These are phyloP conservation scores for Fabriciana adippe DNA, from an alignment of 2,888 invertebrate genomes.

Conservation along the genomic window DNA sequence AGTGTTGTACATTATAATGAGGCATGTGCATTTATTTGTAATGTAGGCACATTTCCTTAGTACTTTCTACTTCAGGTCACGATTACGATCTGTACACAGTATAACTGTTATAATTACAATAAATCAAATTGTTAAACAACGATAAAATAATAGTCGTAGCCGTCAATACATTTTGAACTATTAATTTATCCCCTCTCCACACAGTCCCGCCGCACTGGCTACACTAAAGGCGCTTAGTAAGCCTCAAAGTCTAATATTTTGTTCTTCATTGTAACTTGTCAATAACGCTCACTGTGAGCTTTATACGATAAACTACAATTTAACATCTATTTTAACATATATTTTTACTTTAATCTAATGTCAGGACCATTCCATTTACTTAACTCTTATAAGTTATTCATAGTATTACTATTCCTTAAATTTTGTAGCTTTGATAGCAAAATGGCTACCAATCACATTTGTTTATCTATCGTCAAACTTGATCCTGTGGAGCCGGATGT, in stretches of 20 bases:
- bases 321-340: not conserved
- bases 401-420: no score
- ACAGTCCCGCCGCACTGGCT: not conserved
- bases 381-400: not conserved
- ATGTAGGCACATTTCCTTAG: constrained; percentile 29
- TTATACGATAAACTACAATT: constrained; percentile 1
- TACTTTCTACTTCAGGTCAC: constrained; percentile 37
- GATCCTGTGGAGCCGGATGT: not conserved
- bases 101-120: constrained; percentile 16
- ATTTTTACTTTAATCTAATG: not conserved
- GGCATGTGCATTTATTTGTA: constrained; percentile 7
- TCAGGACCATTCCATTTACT: not conserved
- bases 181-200: no score
- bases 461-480: not conserved
- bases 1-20: not conserved
- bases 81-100: constrained; percentile 25
- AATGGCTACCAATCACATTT: constrained; percentile 1
- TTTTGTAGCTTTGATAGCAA: no score
- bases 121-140: constrained; percentile 8
- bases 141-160: constrained; percentile 5
- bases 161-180: not conserved
- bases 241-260: not conserved
- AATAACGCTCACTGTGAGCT: constrained; percentile 3
- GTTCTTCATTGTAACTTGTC: not conserved
- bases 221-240: constrained; percentile 1